Conservation (phyloP, 2,888 invertebrate species). For the Chymomyza amoena region DNA sequence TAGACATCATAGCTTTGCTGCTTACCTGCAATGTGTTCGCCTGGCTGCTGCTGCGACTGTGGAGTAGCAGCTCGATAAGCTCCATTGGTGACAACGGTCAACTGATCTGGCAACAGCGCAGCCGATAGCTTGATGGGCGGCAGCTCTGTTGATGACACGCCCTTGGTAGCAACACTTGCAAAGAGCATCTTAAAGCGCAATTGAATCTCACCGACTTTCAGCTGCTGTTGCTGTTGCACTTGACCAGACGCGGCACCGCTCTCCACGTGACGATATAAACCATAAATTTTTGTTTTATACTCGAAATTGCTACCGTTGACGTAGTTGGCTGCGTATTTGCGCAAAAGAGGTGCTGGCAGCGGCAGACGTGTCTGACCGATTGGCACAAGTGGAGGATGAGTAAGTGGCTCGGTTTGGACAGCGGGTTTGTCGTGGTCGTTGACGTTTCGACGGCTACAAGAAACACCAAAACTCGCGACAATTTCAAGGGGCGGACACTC, state of each 20-base stretch:
- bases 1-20: background rate
- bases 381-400: constrained; percentile 21
- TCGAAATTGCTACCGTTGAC: constrained; percentile 66
- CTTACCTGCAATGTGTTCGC: constrained; percentile 59
- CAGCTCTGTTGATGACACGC: constrained; percentile 24
- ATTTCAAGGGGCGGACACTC: constrained; percentile 70
- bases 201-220: constrained; percentile 62
- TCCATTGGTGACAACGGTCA: constrained; percentile 28
- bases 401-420: background rate
- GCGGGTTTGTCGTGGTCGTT: constrained; percentile 7
- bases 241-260: constrained; percentile 69
- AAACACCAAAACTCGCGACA: constrained; percentile 5
- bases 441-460: constrained; percentile 4
- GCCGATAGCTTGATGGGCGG: constrained; percentile 37
- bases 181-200: constrained; percentile 70
- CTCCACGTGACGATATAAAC: constrained; percentile 69
- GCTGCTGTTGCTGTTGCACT: constrained; percentile 74
- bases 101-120: constrained; percentile 47
- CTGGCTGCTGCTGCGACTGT: constrained; percentile 21
- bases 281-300: constrained; percentile 74
- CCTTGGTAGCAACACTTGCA: constrained; percentile 59
- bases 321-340: constrained; percentile 61
- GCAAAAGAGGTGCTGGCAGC: constrained; percentile 49
- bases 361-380: constrained; percentile 49
- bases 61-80: constrained; percentile 13